Evolutionary conservation across 2,797 vertebrate species (phyloP).

Genomic region (Centroberyx gerrardi): DNA sequence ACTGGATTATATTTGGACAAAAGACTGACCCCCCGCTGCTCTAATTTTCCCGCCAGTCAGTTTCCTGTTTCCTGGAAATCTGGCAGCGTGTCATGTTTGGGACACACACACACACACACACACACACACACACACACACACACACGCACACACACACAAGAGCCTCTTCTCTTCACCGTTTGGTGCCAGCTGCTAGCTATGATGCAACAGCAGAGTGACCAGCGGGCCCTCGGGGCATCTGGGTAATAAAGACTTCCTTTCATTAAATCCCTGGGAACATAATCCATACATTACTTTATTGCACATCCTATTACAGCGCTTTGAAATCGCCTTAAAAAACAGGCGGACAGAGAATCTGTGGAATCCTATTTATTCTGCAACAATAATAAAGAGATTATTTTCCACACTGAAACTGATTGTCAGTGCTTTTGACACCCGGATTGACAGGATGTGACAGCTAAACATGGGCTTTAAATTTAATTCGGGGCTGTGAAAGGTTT

Average conservation of each 20-base stretch:
- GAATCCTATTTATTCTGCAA: conserved; percentile 54
- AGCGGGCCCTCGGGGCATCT: conserved; percentile 53
- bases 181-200: conserved; percentile 73
- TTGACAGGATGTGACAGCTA: no score
- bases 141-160: conserved; percentile 36
- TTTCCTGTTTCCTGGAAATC: conserved; percentile 80
- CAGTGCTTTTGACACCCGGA: background rate
- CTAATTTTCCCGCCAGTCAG: conserved; percentile 77
- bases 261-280: conserved; percentile 65
- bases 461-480: no score
- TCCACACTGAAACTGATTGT: conserved; percentile 20
- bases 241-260: conserved; percentile 75
- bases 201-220: conserved; percentile 70
- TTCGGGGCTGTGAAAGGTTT: no score
- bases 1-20: conserved; percentile 77
- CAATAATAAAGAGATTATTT: conserved; percentile 61
- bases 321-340: conserved; percentile 61
- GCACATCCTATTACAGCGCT: conserved; percentile 8
- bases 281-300: conserved; percentile 68
- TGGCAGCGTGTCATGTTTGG: conserved; percentile 50
- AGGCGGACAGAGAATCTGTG: conserved; percentile 20
- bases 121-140: conserved; percentile 25
- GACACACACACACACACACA: conserved; percentile 26
- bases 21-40: conserved; percentile 64
- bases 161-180: conserved; percentile 31